Conservation (phyloP, 2,888 invertebrate species). For the Lasioglossum villosulum region DNA sequence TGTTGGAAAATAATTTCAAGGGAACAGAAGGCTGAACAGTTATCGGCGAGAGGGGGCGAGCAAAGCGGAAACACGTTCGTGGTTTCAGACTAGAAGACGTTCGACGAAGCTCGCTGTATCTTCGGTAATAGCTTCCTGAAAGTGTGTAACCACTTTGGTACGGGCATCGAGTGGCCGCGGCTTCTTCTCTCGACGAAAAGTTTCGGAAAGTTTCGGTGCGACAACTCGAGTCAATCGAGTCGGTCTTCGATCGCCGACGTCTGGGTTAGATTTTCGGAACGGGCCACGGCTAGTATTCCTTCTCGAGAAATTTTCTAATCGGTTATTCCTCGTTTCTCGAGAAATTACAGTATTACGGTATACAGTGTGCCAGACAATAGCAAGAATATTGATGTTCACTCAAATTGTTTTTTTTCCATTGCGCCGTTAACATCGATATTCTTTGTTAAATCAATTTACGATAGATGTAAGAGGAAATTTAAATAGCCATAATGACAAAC, state of each 20-base stretch:
- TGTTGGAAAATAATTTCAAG: conserved; percentile 19
- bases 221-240: conserved; percentile 61
- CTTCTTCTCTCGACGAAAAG: conserved; percentile 47
- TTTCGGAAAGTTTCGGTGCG: conserved; percentile 54
- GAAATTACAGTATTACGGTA: too few relatives aligned
- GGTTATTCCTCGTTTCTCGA: too few relatives aligned
- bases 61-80: conserved; percentile 39
- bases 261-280: conserved; percentile 47
- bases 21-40: not conserved
- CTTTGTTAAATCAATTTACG: too few relatives aligned
- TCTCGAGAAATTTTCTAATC: too few relatives aligned
- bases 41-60: not conserved
- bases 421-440: too few relatives aligned
- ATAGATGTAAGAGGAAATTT: too few relatives aligned
- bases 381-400: too few relatives aligned
- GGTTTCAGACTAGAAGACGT: conserved; percentile 45
- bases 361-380: too few relatives aligned
- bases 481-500: too few relatives aligned
- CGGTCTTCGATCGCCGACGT: conserved; percentile 67
- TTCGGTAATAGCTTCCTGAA: conserved; percentile 70
- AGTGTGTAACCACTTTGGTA: conserved; percentile 73
- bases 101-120: conserved; percentile 33
- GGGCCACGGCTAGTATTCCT: too few relatives aligned
- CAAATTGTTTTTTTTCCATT: too few relatives aligned
- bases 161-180: conserved; percentile 64